Percentiles rank a stretch among this genome's conserved stretches.
Conservation (phyloP, 2,888 invertebrate species). For the Drosophila bunnanda region DNA sequence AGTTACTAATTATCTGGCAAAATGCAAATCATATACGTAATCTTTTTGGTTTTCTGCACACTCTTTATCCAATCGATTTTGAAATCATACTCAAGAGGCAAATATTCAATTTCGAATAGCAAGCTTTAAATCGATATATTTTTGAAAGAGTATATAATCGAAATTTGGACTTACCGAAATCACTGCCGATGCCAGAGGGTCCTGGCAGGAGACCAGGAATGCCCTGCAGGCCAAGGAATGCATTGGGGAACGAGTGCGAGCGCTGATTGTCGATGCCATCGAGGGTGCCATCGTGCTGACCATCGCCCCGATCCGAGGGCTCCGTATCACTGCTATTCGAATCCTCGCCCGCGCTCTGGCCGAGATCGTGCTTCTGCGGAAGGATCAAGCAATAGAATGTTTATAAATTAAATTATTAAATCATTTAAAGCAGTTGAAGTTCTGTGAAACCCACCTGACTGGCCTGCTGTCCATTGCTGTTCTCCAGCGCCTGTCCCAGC, state of each 20-base stretch:
- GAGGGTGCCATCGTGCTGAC: conserved; percentile 87
- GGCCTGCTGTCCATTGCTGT: conserved; percentile 86
- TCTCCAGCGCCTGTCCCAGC: conserved; percentile 91
- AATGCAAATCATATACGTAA: conserved; percentile 71
- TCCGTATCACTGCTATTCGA: conserved; percentile 94
- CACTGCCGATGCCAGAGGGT: conserved; percentile 93
- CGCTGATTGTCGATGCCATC: conserved; percentile 88
- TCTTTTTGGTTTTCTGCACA: conserved; percentile 15
- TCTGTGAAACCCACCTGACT: conserved; percentile 74
- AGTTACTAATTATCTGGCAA: conserved; percentile 61
- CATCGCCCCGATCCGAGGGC: conserved; percentile 88
- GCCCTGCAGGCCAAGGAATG: conserved; percentile 92
- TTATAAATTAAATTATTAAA: background rate
- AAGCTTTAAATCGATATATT: conserved; percentile 36
- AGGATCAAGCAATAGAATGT: too few species aligned
- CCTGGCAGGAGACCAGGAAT: conserved; percentile 92
- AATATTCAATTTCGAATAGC: conserved; percentile 55
- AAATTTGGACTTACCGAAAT: conserved; percentile 89
- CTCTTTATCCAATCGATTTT: conserved; percentile 50
- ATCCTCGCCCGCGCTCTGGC: conserved; percentile 92
- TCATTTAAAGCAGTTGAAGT: too few species aligned
- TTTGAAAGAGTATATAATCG: background rate
- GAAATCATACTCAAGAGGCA: conserved; percentile 77
- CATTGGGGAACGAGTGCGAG: conserved; percentile 91
- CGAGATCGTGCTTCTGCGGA: conserved; percentile 86